Conservation (phyloP, 2,888 invertebrate genomes). For the Dynastes tityus region DNA sequence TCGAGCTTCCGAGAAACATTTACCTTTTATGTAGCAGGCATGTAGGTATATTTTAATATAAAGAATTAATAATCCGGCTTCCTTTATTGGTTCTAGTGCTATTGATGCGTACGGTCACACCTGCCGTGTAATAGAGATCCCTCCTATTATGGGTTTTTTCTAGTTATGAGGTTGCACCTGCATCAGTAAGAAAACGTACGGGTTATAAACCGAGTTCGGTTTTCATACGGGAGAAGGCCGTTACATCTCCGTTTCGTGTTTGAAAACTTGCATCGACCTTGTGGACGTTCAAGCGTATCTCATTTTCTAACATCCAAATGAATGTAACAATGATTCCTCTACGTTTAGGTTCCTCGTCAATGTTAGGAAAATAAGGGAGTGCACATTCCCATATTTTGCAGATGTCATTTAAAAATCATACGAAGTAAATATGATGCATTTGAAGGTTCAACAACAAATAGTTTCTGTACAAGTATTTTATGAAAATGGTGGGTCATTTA, state of each 20-base stretch:
- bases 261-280: slow-evolving; percentile 14
- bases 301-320: background rate
- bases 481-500: too few species aligned
- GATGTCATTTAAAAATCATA: too few species aligned
- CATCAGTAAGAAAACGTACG: slow-evolving; percentile 2
- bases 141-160: slow-evolving; percentile 29
- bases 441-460: too few species aligned
- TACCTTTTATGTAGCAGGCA: too few species aligned
- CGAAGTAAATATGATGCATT: too few species aligned
- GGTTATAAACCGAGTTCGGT: background rate
- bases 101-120: slow-evolving; percentile 26
- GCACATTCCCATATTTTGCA: too few species aligned
- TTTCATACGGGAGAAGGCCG: background rate
- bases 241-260: background rate
- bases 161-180: slow-evolving; percentile 23
- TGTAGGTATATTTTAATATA: slow-evolving; percentile 6
- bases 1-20: too few species aligned
- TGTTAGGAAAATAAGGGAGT: background rate
- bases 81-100: background rate
- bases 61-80: background rate
- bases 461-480: too few species aligned
- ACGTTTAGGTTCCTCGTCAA: background rate
- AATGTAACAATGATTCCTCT: background rate
- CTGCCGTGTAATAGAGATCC: slow-evolving; percentile 18
- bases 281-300: slow-evolving; percentile 10